Percentiles rank a stretch among this genome's conserved stretches.
These are phyloP conservation scores for Dinomys branickii DNA, from an alignment of 2,113 vertebrate genomes.

Conservation along the genomic window DNA sequence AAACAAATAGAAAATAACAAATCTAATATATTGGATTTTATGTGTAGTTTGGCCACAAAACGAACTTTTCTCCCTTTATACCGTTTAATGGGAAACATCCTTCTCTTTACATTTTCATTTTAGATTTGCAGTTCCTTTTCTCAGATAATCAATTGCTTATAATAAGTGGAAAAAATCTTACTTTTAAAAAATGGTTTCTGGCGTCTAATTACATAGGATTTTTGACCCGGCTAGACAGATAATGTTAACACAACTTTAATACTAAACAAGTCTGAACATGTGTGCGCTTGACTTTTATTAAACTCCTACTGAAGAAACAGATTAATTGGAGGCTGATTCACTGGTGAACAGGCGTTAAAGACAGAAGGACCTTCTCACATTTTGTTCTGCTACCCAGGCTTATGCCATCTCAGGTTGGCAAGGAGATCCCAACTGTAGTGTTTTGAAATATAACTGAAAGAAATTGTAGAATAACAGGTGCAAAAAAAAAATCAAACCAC, in stretches of 20 bases:
- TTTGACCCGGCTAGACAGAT: conserved; percentile 91
- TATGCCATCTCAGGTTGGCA: conserved; percentile 94
- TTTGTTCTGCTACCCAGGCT: conserved; percentile 94
- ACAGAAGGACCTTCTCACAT: conserved; percentile 93
- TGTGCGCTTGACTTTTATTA: conserved; percentile 93
- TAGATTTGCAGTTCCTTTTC: conserved; percentile 81
- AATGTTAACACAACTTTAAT: conserved; percentile 89
- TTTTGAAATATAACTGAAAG: conserved; percentile 93
- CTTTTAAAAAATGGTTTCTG: conserved; percentile 86
- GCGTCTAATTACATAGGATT: conserved; percentile 89
- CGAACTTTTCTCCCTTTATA: conserved; percentile 81
- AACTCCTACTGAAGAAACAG: conserved; percentile 96
- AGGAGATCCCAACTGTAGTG: conserved; percentile 91
- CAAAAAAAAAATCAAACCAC: conserved; percentile 85
- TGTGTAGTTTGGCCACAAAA: conserved; percentile 83
- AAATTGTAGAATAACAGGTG: conserved; percentile 94
- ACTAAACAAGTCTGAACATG: conserved; percentile 91
- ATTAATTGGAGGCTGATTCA: conserved; percentile 95
- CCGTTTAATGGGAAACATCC: conserved; percentile 84
- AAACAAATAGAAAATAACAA: conserved; percentile 85
- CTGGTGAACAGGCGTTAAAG: conserved; percentile 91
- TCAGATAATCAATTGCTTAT: conserved; percentile 86
- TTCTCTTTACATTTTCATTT: conserved; percentile 82
- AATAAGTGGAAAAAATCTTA: conserved; percentile 84
- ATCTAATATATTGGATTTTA: conserved; percentile 81